These are phyloP conservation scores for Zeugodacus cucurbitae DNA, from an alignment of 1,140 invertebrate genomes.

Conservation along the genomic window DNA sequence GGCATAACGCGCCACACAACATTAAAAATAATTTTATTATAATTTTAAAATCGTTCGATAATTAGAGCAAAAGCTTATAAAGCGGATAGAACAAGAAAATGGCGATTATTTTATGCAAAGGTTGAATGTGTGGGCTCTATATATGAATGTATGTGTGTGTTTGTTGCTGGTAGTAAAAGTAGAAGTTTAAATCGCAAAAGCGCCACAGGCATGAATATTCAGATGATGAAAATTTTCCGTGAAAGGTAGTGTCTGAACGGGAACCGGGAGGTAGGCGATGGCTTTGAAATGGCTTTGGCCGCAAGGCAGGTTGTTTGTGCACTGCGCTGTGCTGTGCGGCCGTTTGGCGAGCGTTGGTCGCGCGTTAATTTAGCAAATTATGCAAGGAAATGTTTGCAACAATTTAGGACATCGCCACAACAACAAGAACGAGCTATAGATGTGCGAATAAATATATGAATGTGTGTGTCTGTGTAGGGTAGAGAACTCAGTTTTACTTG, in stretches of 20 bases:
- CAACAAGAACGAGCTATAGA: not conserved
- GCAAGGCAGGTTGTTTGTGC: not conserved
- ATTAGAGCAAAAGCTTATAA: slow-evolving; percentile 32
- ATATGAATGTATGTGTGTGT: no score
- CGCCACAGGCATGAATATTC: slow-evolving; percentile 30
- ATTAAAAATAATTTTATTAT: slow-evolving; percentile 26
- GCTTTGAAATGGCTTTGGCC: not conserved
- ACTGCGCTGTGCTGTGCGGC: not conserved
- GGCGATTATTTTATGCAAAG: not conserved
- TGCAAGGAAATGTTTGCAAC: slow-evolving; percentile 38
- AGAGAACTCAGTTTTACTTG: not conserved
- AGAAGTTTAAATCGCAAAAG: not conserved
- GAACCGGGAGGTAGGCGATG: not conserved
- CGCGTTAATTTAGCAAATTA: slow-evolving; percentile 30
- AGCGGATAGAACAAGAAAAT: not conserved
- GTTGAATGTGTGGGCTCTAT: no score
- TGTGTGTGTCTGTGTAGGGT: not conserved
- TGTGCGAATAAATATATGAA: not conserved
- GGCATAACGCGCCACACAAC: not conserved
- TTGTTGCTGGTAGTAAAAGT: not conserved
- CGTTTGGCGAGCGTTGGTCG: not conserved
- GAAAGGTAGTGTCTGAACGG: not conserved
- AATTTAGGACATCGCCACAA: slow-evolving; percentile 34
- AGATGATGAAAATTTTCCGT: not conserved
- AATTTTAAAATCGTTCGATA: slow-evolving; percentile 36